Conservation (phyloP, 2,888 invertebrate species). For the Napeogenes inachia region DNA sequence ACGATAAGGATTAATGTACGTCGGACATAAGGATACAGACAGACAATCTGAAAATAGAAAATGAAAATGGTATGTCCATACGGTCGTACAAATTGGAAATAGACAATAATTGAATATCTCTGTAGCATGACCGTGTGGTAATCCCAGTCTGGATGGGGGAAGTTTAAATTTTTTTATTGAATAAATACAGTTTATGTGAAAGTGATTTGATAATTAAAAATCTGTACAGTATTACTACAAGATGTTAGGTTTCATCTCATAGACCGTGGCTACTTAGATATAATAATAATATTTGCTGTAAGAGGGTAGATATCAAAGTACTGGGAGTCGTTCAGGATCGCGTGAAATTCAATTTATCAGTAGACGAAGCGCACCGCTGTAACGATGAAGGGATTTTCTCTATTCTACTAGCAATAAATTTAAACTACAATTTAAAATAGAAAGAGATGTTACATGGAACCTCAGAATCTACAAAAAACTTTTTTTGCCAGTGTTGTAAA, state of each 20-base stretch:
- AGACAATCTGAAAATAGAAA: no score
- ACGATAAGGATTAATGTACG: no score
- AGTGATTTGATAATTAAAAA: no score
- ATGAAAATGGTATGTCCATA: no score
- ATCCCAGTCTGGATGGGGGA: constrained; percentile 10
- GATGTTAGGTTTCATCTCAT: no score
- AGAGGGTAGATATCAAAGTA: constrained; percentile 51
- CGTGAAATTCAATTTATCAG: constrained; percentile 54
- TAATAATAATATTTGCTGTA: constrained; percentile 24
- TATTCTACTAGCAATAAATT: background rate
- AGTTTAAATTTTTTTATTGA: no score
- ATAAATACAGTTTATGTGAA: no score
- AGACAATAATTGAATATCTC: constrained; percentile 55
- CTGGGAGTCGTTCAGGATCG: constrained; percentile 43
- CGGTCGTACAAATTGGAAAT: constrained; percentile 46
- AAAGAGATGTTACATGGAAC: no score
- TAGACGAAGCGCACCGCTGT: constrained; percentile 42
- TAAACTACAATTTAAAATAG: background rate
- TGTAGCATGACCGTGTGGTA: constrained; percentile 36
- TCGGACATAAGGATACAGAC: no score
- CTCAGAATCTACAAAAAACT: no score
- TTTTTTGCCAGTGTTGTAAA: background rate
- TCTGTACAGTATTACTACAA: no score
- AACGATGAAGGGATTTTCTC: constrained; percentile 41
- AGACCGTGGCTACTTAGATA: constrained; percentile 1